Base-by-base conservation (phyloP, 2,797 vertebrate genomes). In the Furcifer pardalis region DNA sequence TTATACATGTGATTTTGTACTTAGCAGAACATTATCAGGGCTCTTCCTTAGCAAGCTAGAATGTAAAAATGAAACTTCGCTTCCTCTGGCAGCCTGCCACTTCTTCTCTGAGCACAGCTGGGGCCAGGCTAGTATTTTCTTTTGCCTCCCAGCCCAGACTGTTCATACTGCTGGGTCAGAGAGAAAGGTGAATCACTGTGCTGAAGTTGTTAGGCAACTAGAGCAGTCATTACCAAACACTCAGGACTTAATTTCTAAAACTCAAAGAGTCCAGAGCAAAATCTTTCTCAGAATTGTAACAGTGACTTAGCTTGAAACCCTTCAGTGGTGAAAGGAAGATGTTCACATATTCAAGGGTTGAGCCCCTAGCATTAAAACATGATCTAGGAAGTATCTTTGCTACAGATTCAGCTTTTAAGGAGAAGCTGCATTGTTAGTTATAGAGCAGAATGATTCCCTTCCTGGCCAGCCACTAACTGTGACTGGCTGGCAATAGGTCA, bases 161-260 rank as follows among this genome's bases (percentile, higher is more conserved):
- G 30, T 62, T 77, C 79, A 71, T 77, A 71, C 69, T 77, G 56
- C 46, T 49, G 32, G 4, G 32, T 77, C 56, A 71, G 42, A 63
- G 35, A 49, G 69, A 79, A 79, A 85, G 77, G 37, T 19, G 46
- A 74, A 85, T 32, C 83, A 56, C 42, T 74, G 21, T 56, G 49
- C 37, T 80, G 84, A 46, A 74, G 60, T 62, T 81, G 65, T 79
- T 86, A 86, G 65, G 84, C 52, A 52, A 86, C 79, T 35, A 46
- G 42, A 71, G 32, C 73, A 77, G 19, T 62, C 79, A 62, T 77
- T 52, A 85, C 60, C 71, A 82, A 86, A 86, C 52, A 81, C 25
- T 27, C 77, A 73, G 40, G 35, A 52, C 63, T 81, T 60, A 74
- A 74, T 75, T 75, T 66, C 77, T 52, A 52, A 85, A 71, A 42